Percentiles rank a stretch among this genome's conserved stretches.
phyloP scores from a whole-genome alignment of 30 jellyfish, hydroid and myxozoan species.

The Rhopilema esculentum region DNA sequence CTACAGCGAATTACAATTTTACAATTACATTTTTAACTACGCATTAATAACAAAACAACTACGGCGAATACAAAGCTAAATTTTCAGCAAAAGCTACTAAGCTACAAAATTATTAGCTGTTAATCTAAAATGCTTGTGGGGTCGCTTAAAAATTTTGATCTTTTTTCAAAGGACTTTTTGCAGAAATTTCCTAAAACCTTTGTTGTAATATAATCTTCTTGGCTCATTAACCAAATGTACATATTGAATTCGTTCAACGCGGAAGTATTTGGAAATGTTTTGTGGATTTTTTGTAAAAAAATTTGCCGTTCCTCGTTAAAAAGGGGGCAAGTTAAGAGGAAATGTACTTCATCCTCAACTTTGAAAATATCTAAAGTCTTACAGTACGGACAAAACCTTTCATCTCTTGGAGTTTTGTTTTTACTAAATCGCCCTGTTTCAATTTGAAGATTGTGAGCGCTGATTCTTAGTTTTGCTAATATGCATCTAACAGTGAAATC shows the following conservation, averaged over 20 bases:
- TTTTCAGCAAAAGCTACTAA: background rate
- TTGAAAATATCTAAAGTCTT: conserved; percentile 4
- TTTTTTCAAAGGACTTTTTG: conserved; percentile 4
- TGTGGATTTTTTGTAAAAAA: conserved; percentile 1
- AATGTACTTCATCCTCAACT: conserved; percentile 44
- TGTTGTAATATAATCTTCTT: background rate
- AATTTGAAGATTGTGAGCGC: conserved; percentile 43
- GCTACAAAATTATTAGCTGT: background rate
- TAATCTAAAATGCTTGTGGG: background rate
- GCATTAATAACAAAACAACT: background rate
- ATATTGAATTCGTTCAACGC: background rate
- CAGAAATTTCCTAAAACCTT: background rate
- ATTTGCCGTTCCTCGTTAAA: conserved; percentile 27
- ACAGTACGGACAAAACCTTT: conserved; percentile 41
- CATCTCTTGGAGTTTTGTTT: conserved; percentile 54
- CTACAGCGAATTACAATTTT: conserved; percentile 32
- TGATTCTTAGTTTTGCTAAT: conserved; percentile 39
- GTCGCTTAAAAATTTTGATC: conserved; percentile 1
- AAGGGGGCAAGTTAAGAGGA: conserved; percentile 22
- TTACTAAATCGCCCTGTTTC: conserved; percentile 39
- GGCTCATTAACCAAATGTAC: conserved; percentile 3
- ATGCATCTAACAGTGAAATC: conserved; percentile 12
- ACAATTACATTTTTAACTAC: background rate
- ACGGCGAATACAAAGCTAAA: background rate
- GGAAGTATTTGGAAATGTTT: conserved; percentile 29